These are phyloP conservation scores for Uromys caudimaculatus DNA, from an alignment of 2,797 vertebrate genomes.

Conservation along the genomic window DNA sequence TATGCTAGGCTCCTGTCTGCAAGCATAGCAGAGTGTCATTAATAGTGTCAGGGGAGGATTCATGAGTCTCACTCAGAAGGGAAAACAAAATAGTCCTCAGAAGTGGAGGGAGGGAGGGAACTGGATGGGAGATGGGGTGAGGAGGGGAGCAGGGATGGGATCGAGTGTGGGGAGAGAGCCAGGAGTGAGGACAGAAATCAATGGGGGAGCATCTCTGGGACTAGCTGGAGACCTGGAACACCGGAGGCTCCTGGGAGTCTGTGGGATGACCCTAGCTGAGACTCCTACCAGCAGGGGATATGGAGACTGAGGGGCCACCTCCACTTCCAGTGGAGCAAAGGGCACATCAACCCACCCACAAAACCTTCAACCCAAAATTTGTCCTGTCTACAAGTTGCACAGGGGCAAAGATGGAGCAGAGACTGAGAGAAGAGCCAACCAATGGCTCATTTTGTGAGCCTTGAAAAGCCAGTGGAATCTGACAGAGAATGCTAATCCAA, in stretches of 20 bases:
- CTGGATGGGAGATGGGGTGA: background rate
- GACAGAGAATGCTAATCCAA: background rate
- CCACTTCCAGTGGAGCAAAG: background rate
- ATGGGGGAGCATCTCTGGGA: background rate
- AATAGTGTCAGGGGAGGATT: background rate
- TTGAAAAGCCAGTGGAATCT: background rate
- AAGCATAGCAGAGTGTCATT: background rate
- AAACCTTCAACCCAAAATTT: background rate
- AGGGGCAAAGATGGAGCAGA: background rate
- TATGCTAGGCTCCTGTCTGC: background rate
- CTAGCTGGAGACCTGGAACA: background rate
- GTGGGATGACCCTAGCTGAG: background rate
- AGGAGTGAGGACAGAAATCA: background rate
- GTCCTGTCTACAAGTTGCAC: background rate
- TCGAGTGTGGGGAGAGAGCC: background rate
- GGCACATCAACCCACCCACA: background rate
- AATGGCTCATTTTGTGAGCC: background rate
- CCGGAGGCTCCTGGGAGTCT: background rate
- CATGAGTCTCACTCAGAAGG: background rate
- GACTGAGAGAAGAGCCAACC: background rate
- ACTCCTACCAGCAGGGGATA: background rate
- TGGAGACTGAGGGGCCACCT: background rate
- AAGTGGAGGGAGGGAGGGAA: background rate
- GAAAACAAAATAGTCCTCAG: background rate
- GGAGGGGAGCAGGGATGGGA: background rate